Conservation (phyloP, 2,888 invertebrate species). For the Pemphredon lugubris region DNA sequence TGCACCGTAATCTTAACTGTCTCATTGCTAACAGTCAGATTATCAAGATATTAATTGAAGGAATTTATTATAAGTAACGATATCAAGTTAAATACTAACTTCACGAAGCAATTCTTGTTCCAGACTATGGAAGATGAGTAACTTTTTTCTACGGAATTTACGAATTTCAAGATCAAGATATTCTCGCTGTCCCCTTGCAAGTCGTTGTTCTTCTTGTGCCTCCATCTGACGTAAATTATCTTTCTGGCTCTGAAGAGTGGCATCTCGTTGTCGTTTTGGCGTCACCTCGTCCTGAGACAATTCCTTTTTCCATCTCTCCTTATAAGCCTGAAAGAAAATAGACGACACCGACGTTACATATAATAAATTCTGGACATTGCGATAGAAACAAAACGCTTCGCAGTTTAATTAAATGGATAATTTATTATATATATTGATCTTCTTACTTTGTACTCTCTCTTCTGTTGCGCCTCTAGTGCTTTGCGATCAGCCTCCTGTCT, state of each 20-base stretch:
- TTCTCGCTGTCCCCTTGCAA: constrained; percentile 94
- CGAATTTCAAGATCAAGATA: constrained; percentile 95
- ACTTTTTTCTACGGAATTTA: constrained; percentile 94
- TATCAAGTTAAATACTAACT: constrained; percentile 82
- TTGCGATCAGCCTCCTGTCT: constrained; percentile 96
- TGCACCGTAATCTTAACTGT: not conserved
- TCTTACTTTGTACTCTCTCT: constrained; percentile 93
- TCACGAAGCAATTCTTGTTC: constrained; percentile 95
- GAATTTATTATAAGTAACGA: constrained; percentile 5
- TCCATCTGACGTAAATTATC: constrained; percentile 95
- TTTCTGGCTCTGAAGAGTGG: constrained; percentile 95
- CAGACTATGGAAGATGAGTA: constrained; percentile 92
- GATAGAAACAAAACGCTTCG: no score
- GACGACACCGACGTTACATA: no score
- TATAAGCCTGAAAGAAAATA: constrained; percentile 86
- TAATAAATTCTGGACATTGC: no score
- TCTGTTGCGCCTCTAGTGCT: constrained; percentile 94
- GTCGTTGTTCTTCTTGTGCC: constrained; percentile 93
- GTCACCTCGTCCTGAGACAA: constrained; percentile 95
- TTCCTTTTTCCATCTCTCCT: constrained; percentile 97
- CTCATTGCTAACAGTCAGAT: no score
- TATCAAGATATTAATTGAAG: no score
- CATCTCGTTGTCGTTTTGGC: constrained; percentile 94
- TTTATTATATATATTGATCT: constrained; percentile 5
- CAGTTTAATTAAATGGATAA: no score